A percentile compares a stretch with the other conserved stretches of the same genome.
Evolutionary conservation across 2,888 invertebrate genomes (phyloP).

Genomic region (Hermodice carunculata): DNA sequence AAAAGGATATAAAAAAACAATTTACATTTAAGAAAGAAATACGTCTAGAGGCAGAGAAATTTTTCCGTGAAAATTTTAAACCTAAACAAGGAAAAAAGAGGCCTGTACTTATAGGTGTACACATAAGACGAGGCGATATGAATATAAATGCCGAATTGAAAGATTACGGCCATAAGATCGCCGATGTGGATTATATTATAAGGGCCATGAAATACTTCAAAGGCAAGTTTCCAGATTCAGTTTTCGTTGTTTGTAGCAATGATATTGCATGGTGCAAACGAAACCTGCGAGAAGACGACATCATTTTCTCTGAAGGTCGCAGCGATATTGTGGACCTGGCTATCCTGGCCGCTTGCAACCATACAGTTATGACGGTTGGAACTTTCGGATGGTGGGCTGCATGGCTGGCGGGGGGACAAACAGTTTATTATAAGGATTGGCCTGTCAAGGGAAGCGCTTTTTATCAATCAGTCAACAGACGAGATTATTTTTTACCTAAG

Average conservation of each 20-base stretch:
- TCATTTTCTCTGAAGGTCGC: slow-evolving; percentile 31
- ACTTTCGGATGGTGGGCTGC: slow-evolving; percentile 26
- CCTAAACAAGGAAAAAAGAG: slow-evolving; percentile 35
- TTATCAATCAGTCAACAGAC: background rate
- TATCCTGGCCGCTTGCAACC: slow-evolving; percentile 16
- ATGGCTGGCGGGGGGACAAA: slow-evolving; percentile 19
- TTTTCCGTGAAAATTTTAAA: slow-evolving; percentile 26
- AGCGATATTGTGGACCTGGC: slow-evolving; percentile 16
- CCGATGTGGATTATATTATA: slow-evolving; percentile 6
- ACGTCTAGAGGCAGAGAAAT: slow-evolving; percentile 34
- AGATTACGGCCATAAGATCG: slow-evolving; percentile 15
- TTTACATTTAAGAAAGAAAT: slow-evolving; percentile 47
- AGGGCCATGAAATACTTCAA: slow-evolving; percentile 22
- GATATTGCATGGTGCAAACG: slow-evolving; percentile 10
- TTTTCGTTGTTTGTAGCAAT: slow-evolving; percentile 18
- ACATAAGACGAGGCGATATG: slow-evolving; percentile 16
- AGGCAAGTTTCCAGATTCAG: background rate
- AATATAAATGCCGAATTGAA: slow-evolving; percentile 17
- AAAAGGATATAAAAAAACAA: slow-evolving; percentile 44
- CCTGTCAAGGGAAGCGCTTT: slow-evolving; percentile 6
- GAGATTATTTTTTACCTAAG: slow-evolving; percentile 22
- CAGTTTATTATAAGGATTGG: slow-evolving; percentile 18
- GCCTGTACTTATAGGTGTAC: slow-evolving; percentile 26
- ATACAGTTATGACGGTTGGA: slow-evolving; percentile 23
- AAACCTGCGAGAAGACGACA: slow-evolving; percentile 1